Conservation (phyloP, 2,888 invertebrate species). For the Polydrusus cervinus region DNA sequence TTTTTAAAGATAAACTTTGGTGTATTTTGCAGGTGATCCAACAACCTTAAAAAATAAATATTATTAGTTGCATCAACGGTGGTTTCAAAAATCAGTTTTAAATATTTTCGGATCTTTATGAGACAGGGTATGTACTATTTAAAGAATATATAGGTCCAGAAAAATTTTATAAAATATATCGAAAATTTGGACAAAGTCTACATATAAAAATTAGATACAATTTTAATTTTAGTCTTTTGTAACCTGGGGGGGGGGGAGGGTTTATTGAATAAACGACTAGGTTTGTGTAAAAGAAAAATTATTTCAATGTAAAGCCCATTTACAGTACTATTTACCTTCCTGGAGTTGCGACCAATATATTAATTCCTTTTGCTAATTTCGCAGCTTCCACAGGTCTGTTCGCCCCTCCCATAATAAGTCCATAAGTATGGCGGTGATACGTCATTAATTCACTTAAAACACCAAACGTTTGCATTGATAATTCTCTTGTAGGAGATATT, state of each 20-base stretch:
- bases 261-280: too few relatives aligned
- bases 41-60: slow-evolving; percentile 74
- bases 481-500: slow-evolving; percentile 95
- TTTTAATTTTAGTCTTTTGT: too few relatives aligned
- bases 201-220: too few relatives aligned
- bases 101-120: too few relatives aligned
- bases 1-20: slow-evolving; percentile 94
- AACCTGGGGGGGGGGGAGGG: too few relatives aligned
- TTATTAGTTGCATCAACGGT: neutral
- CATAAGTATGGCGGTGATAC: slow-evolving; percentile 93
- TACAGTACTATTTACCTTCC: slow-evolving; percentile 75
- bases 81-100: too few relatives aligned
- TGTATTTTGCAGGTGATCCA: slow-evolving; percentile 94
- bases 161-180: too few relatives aligned
- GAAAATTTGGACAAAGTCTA: too few relatives aligned
- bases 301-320: too few relatives aligned
- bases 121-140: too few relatives aligned
- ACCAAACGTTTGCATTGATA: slow-evolving; percentile 98
- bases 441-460: slow-evolving; percentile 94
- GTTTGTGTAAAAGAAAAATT: too few relatives aligned
- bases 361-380: slow-evolving; percentile 90
- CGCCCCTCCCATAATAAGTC: slow-evolving; percentile 96
- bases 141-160: too few relatives aligned
- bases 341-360: slow-evolving; percentile 96
- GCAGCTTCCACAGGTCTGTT: slow-evolving; percentile 92